These are phyloP conservation scores for Cherax destructor DNA, from an alignment of 1,140 invertebrate species.

Conservation along the genomic window DNA sequence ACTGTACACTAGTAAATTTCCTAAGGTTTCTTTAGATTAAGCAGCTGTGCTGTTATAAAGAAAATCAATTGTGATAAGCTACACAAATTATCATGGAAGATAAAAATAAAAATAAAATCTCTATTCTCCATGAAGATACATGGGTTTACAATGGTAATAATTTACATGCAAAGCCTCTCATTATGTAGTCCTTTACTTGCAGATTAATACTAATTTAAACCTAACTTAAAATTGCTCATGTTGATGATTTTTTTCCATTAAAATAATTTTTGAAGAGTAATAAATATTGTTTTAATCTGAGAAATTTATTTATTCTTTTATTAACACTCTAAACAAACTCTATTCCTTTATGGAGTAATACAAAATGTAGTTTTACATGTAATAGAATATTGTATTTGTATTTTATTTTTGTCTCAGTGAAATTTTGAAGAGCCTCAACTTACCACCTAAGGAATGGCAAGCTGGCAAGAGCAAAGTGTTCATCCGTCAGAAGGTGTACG, in stretches of 20 bases:
- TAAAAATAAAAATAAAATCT: background rate
- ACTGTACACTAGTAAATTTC: background rate
- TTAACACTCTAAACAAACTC: too few relatives aligned
- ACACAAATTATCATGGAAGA: background rate
- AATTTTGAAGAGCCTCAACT: constrained; percentile 80
- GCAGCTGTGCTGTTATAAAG: background rate
- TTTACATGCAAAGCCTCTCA: too few relatives aligned
- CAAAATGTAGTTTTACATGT: background rate
- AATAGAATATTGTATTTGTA: background rate
- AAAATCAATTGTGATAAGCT: background rate
- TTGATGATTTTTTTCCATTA: too few relatives aligned
- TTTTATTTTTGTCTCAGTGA: constrained; percentile 71
- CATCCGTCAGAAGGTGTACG: constrained; percentile 88
- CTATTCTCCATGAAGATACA: too few relatives aligned
- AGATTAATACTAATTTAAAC: too few relatives aligned
- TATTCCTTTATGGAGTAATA: too few relatives aligned
- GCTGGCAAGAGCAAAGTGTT: constrained; percentile 94
- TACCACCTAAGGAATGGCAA: constrained; percentile 90
- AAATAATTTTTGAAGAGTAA: too few relatives aligned
- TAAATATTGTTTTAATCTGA: too few relatives aligned
- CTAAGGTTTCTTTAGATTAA: background rate
- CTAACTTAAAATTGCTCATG: too few relatives aligned
- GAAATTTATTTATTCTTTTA: too few relatives aligned
- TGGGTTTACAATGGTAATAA: too few relatives aligned
- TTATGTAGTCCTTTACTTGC: too few relatives aligned